Evolutionary conservation across 64 coral and sea anemone genomes (phyloP).

Genomic region (Dendrophyllia cribrosa): DNA sequence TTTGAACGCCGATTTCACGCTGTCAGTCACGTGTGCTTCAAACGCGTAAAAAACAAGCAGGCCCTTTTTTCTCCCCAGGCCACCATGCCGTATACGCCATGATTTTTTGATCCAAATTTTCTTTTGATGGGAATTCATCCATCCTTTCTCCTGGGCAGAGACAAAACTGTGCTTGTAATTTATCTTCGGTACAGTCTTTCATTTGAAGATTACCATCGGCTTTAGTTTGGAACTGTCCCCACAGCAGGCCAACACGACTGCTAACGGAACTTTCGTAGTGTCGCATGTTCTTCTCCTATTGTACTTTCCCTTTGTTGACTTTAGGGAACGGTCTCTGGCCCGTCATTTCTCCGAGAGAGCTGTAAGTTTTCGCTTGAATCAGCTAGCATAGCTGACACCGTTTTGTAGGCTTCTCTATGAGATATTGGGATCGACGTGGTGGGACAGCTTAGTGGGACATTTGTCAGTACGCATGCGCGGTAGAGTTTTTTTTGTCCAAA

Average conservation of each 20-base stretch:
- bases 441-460: too few species aligned
- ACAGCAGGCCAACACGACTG: constrained; percentile 39
- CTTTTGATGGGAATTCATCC: constrained; percentile 70
- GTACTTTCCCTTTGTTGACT: too few species aligned
- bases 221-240: constrained; percentile 42
- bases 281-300: too few species aligned
- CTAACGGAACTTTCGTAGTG: too few species aligned
- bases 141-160: constrained; percentile 49
- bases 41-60: constrained; percentile 43
- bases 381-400: too few species aligned
- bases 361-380: too few species aligned
- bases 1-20: constrained; percentile 32
- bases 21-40: constrained; percentile 69
- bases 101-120: constrained; percentile 66
- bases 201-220: constrained; percentile 43
- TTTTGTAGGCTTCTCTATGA: too few species aligned
- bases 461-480: too few species aligned
- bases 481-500: too few species aligned
- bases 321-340: too few species aligned
- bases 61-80: constrained; percentile 21
- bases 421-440: too few species aligned
- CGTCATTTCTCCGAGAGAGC: too few species aligned
- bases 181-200: constrained; percentile 54
- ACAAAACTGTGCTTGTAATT: constrained; percentile 36
- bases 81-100: constrained; percentile 12